Conservation (phyloP, 1,140 invertebrate species). For the Hormaphis cornu region DNA sequence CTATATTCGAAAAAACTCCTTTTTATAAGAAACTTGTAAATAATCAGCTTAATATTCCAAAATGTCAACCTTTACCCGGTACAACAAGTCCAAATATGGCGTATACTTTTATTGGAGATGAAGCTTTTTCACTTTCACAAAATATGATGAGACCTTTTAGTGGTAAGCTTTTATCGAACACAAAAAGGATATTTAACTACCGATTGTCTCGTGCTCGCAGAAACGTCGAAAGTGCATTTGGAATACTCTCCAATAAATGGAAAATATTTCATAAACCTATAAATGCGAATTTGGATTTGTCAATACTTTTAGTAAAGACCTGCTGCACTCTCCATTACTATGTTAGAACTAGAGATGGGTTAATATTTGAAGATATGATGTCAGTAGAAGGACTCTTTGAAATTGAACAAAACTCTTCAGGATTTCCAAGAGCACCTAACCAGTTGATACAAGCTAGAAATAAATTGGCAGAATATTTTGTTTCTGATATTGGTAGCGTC, state of each 20-base stretch:
- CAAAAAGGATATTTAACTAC: slow-evolving; percentile 42
- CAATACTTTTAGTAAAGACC: slow-evolving; percentile 36
- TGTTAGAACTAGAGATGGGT: slow-evolving; percentile 36
- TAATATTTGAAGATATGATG: slow-evolving; percentile 34
- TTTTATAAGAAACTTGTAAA: not conserved
- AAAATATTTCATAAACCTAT: slow-evolving; percentile 38
- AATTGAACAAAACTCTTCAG: too few species aligned
- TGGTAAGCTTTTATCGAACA: slow-evolving; percentile 8
- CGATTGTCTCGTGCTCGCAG: slow-evolving; percentile 36
- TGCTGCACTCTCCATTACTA: slow-evolving; percentile 39
- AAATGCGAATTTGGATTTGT: slow-evolving; percentile 36
- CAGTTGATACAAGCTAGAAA: not conserved
- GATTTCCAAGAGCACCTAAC: not conserved
- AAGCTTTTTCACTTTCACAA: slow-evolving; percentile 42
- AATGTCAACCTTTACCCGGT: not conserved
- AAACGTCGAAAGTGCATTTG: slow-evolving; percentile 44
- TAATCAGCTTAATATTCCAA: not conserved
- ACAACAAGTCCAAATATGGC: slow-evolving; percentile 35
- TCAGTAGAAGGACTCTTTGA: slow-evolving; percentile 8
- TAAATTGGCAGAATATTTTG: too few species aligned
- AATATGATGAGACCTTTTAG: slow-evolving; percentile 39
- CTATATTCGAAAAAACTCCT: not conserved
- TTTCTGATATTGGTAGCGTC: not conserved
- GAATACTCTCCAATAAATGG: slow-evolving; percentile 39
- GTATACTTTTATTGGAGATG: slow-evolving; percentile 40